Conservation (phyloP, 2,113 vertebrate species). For the Tyto alba region DNA sequence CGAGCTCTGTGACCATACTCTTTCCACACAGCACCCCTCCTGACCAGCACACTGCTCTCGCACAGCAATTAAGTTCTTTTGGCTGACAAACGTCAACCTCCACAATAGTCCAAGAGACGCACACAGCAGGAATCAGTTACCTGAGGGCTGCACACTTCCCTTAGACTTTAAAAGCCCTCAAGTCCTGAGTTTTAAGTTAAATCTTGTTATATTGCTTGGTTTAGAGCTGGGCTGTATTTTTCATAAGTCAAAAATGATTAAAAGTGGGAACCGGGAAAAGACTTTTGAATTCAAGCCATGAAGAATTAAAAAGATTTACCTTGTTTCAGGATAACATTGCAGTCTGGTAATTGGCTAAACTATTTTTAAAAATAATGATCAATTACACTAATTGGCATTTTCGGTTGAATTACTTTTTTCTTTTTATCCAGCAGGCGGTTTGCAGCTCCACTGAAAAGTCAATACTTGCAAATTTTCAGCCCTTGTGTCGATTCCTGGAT, state of each 20-base stretch:
- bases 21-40: not conserved
- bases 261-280: not conserved
- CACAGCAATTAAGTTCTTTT: not conserved
- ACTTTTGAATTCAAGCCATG: not conserved
- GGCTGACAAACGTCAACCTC: not conserved
- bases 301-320: not conserved
- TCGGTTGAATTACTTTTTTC: not conserved
- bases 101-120: not conserved
- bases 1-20: rapidly evolving
- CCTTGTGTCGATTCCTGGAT: rapidly evolving
- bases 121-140: not conserved
- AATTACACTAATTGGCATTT: not conserved
- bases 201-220: not conserved
- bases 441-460: not conserved
- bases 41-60: rapidly evolving
- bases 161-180: not conserved
- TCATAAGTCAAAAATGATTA: not conserved
- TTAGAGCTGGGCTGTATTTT: not conserved
- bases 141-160: not conserved
- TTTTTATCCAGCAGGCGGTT: not conserved
- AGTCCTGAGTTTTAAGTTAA: rapidly evolving
- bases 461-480: rapidly evolving
- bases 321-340: not conserved
- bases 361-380: not conserved
- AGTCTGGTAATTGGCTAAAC: not conserved